Evolutionary conservation across 2,888 invertebrate genomes (phyloP), one percentile per base, ranked within the genome.

Genomic region (Xestia rhomboidea): DNA sequence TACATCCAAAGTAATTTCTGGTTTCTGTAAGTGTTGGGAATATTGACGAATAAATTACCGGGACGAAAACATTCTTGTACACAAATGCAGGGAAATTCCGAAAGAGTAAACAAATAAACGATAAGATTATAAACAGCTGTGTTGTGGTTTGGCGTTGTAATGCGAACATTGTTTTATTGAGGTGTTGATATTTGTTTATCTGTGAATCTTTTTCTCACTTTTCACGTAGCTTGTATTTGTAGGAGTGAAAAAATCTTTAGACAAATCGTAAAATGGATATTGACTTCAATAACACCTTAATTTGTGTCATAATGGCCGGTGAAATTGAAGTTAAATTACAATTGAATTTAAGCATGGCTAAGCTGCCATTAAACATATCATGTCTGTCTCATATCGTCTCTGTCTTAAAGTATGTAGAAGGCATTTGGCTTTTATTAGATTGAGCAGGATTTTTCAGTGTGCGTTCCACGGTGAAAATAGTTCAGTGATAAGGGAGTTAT

Each of bases 91-190:
- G 76, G 77, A 80, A 81, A 77, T 77, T 78, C 73, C 69, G 41
- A 76, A 79, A 78, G 77, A 71, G 85, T 87, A 88, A 88, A 88
- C 77, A 88, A 85, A 81, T 81, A 68, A 49, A 67, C 68, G 84
- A 79, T 83, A 84, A 79, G 79, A 87, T 82, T 71, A 81, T 83
- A 87, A 86, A 87, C 89, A 88, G 71, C 73, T 79, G 84, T 79
- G 76, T 79, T 80, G 78, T 75, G 83, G 78, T 80, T 81, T 73
- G 62, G 57, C n/a, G 60, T 68, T 77, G 60, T 75, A 77, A 51
- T 79, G 70, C 73, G 67, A 69, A 79, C 60, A 81, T 68, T 81
- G 79, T 76, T 79, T 67, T 68, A 81, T 77, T 76, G 21, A 69
- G 73, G 44, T 41, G 62, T 68, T 77, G 18, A 71, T 62, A 70